Evolutionary conservation across 2,888 invertebrate genomes (phyloP).

Genomic region (Sesia apiformis): DNA sequence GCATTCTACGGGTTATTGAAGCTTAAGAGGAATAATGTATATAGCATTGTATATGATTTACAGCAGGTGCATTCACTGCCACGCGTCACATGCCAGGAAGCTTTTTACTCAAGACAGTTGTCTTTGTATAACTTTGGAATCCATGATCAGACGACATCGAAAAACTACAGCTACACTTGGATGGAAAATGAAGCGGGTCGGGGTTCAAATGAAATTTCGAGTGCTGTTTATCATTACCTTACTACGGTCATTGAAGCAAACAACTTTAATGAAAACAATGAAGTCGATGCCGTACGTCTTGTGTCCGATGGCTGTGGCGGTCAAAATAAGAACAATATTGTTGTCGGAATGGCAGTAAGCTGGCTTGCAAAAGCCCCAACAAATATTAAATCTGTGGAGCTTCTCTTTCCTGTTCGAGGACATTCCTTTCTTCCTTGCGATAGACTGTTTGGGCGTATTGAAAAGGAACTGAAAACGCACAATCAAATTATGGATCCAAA

Average conservation of each 20-base stretch:
- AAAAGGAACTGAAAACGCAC: too few species aligned
- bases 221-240: slow-evolving; percentile 8
- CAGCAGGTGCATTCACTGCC: slow-evolving; percentile 16
- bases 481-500: too few species aligned
- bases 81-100: slow-evolving; percentile 12
- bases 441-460: too few species aligned
- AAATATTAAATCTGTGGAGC: slow-evolving; percentile 10
- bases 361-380: not conserved
- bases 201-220: slow-evolving; percentile 13
- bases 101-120: slow-evolving; percentile 8
- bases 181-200: slow-evolving; percentile 12
- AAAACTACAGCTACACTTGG: slow-evolving; percentile 10
- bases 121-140: slow-evolving; percentile 8
- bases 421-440: slow-evolving; percentile 17
- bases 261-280: too few species aligned
- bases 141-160: slow-evolving; percentile 3
- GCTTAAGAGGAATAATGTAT: slow-evolving; percentile 11
- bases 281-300: not conserved
- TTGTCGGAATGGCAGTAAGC: not conserved
- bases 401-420: slow-evolving; percentile 16
- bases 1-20: slow-evolving; percentile 16
- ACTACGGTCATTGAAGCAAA: slow-evolving; percentile 7
- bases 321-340: not conserved
- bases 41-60: slow-evolving; percentile 15
- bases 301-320: not conserved